These are phyloP conservation scores for Nemopilema nomurai DNA, from an alignment of 30 jellyfish, hydroid and myxozoan species.

Conservation along the genomic window DNA sequence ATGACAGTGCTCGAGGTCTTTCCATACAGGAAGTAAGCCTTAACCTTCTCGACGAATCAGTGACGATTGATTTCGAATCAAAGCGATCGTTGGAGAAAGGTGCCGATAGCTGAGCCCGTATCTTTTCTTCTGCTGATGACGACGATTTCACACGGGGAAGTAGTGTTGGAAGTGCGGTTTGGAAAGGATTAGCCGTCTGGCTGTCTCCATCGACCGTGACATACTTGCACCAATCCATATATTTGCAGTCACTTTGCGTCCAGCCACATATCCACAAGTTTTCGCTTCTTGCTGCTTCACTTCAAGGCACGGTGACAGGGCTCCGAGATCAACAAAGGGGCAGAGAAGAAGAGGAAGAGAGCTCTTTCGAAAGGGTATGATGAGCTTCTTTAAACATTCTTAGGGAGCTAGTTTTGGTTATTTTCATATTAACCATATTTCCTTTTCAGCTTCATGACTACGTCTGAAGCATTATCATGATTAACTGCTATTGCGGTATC, in stretches of 20 bases:
- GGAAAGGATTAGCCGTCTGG: slow-evolving; percentile 8
- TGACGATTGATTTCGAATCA: background rate
- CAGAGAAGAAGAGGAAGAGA: background rate
- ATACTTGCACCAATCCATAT: slow-evolving; percentile 5
- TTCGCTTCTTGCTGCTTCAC: background rate
- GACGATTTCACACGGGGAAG: background rate
- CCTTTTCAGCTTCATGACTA: background rate
- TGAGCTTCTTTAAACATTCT: background rate
- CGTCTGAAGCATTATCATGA: background rate
- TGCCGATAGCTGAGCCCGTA: background rate
- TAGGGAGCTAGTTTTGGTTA: background rate
- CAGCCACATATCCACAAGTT: slow-evolving; percentile 12
- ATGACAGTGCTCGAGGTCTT: background rate
- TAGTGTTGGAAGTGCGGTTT: background rate
- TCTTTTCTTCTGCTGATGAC: background rate
- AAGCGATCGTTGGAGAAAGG: background rate
- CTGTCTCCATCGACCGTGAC: background rate
- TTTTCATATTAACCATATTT: background rate
- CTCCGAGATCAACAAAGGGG: background rate
- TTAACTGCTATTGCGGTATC: background rate
- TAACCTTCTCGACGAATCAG: background rate
- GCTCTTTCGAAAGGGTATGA: background rate
- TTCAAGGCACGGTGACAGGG: background rate
- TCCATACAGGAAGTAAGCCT: background rate
- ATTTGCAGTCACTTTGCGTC: slow-evolving; percentile 17